phyloP scores from a whole-genome alignment of 2,888 invertebrate species.

The Cancer borealis region DNA sequence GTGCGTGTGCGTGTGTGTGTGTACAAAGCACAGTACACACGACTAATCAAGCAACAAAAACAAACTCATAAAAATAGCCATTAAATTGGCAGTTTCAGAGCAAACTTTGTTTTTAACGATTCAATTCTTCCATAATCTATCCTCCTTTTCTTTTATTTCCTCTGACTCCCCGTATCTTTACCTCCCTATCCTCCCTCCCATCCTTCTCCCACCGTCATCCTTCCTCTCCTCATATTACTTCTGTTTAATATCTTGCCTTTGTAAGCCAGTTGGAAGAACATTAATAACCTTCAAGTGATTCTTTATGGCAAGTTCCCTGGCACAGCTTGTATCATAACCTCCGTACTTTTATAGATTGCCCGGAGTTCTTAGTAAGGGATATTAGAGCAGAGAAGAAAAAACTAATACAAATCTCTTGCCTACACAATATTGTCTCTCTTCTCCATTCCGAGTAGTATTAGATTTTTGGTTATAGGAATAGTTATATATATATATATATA shows the following conservation, averaged over 20 bases:
- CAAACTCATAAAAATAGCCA: background rate
- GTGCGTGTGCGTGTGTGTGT: background rate
- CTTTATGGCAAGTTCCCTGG: background rate
- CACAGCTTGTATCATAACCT: background rate
- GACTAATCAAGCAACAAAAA: background rate
- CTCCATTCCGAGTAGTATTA: background rate
- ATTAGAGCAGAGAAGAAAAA: background rate
- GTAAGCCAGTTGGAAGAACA: background rate
- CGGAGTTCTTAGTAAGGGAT: background rate
- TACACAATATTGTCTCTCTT: background rate
- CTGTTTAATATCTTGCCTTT: background rate
- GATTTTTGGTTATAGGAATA: too few species aligned
- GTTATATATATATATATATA: too few species aligned
- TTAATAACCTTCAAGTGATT: background rate
- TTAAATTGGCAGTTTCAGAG: background rate
- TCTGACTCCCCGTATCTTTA: background rate
- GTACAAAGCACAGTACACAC: background rate
- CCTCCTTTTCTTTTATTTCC: background rate
- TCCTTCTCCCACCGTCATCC: background rate
- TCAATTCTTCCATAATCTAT: background rate
- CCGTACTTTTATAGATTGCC: background rate
- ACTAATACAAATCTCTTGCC: background rate
- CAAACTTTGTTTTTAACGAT: slow-evolving; percentile 3
- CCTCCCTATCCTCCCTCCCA: background rate
- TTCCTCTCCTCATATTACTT: background rate